phyloP scores from a whole-genome alignment of 2,888 invertebrate species.

The Nymphalis polychloros region DNA sequence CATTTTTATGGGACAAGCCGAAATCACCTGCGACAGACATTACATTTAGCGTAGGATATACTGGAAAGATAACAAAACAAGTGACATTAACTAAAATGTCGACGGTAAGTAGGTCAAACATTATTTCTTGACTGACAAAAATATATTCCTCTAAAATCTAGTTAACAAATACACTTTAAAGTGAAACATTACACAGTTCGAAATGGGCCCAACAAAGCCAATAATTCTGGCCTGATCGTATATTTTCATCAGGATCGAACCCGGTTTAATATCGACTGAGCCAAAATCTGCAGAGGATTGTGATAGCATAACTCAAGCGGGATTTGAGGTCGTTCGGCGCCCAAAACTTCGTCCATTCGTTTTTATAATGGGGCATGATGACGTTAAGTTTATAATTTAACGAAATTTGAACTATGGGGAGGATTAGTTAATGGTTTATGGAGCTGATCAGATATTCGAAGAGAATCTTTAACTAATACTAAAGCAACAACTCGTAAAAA shows the following conservation, averaged over 20 bases:
- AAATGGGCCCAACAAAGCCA: constrained; percentile 30
- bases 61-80: not conserved
- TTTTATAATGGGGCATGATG: constrained; percentile 36
- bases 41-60: not conserved
- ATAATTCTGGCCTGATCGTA: constrained; percentile 37
- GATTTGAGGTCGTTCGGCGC: constrained; percentile 37
- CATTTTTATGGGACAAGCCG: constrained; percentile 37
- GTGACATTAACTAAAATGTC: not conserved
- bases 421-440: constrained; percentile 17
- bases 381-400: constrained; percentile 32
- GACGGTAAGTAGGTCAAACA: not conserved
- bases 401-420: constrained; percentile 14
- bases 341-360: constrained; percentile 40
- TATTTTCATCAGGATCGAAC: constrained; percentile 40
- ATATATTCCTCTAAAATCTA: constrained; percentile 40
- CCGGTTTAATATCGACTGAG: constrained; percentile 40
- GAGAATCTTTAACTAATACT: not conserved
- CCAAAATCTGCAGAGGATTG: constrained; percentile 40
- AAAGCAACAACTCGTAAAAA: not conserved
- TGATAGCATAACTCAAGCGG: constrained; percentile 40
- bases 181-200: constrained; percentile 14
- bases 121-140: constrained; percentile 36
- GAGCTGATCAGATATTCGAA: constrained; percentile 10
- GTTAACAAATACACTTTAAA: constrained; percentile 5
- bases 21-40: constrained; percentile 12